Evolutionary conservation across 1,140 invertebrate genomes (phyloP).

Genomic region (Marisa cornuarietis): DNA sequence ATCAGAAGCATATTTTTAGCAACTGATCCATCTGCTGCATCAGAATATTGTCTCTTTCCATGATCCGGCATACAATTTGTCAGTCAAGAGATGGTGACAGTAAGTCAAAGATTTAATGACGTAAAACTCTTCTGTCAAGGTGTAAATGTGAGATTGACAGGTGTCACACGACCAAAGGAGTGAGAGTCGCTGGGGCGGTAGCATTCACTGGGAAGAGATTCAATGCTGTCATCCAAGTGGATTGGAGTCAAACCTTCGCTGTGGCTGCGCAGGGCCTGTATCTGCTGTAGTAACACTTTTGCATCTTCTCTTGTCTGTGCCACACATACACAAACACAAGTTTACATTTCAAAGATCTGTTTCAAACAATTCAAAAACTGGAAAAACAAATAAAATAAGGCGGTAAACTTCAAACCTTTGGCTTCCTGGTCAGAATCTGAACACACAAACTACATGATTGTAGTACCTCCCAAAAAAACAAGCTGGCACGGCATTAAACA

Average conservation of each 20-base stretch:
- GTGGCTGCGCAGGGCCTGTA: conserved; percentile 64
- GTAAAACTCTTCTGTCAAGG: conserved; percentile 11
- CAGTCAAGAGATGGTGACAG: too few species aligned
- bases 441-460: too few species aligned
- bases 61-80: too few species aligned
- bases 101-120: too few species aligned
- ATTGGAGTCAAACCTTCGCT: conserved; percentile 24
- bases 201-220: conserved; percentile 42
- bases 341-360: too few species aligned
- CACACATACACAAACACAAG: conserved; percentile 21
- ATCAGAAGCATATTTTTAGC: too few species aligned
- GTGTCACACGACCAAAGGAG: conserved; percentile 43
- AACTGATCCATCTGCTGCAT: too few species aligned
- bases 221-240: conserved; percentile 49
- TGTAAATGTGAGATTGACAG: conserved; percentile 50
- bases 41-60: too few species aligned
- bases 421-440: too few species aligned
- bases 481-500: too few species aligned
- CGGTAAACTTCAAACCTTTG: neutral
- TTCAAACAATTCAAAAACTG: neutral
- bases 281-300: conserved; percentile 85
- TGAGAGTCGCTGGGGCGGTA: conserved; percentile 41
- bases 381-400: neutral
- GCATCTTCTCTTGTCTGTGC: conserved; percentile 85
- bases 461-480: neutral